Base-by-base conservation (phyloP, 2,888 invertebrate species). In the Phengaris arion region DNA sequence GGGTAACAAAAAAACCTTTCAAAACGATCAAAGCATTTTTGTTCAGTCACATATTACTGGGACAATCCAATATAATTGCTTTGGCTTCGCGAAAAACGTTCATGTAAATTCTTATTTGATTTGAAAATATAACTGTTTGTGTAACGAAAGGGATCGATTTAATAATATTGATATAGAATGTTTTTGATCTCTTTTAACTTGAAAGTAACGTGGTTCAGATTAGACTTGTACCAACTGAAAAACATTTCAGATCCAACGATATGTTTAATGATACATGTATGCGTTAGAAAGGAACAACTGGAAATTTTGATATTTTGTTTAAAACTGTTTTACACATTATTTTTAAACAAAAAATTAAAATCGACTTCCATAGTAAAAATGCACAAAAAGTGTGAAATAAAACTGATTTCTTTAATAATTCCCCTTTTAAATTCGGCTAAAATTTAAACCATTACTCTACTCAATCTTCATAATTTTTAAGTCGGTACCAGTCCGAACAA, bases 51-150 rank as follows among this genome's bases (percentile, higher is more conserved):
- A 64, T 64, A 64, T 64, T 45, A 64, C 64, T 45, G 35, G 35
- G 13, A 64, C 64, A 45, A 2, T 2, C 64, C 12, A 35, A 64
- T 45, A 64, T 51, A 70, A 70, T 51, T 70, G 70, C 22, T 70
- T 70, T 22, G 70, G 48, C 70, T 70, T 70, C 70, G 48, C 46
- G n/a, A 69, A 64, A 46, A 69, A 69, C 48, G 48, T 70, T 15
- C n/a, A 70, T 51, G 70, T 13, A 70, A 51, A 70, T 70, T 70
- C 15, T 10, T 70, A 70, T 51, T 70, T 70, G 70, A 70, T 70
- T 70, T 70, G 22, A 10, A 70, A 70, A 70, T 70, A 70, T 70
- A 5, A 48, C n/a, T 70, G n/a, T 70, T 70, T 51, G 5, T 70
- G 51, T 10, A 48, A 48, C 6, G 22, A 22, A 48, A 22, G 15